Evolutionary conservation across 2,888 invertebrate genomes (phyloP).

Genomic region (Hermaeophaga mercurialis): DNA sequence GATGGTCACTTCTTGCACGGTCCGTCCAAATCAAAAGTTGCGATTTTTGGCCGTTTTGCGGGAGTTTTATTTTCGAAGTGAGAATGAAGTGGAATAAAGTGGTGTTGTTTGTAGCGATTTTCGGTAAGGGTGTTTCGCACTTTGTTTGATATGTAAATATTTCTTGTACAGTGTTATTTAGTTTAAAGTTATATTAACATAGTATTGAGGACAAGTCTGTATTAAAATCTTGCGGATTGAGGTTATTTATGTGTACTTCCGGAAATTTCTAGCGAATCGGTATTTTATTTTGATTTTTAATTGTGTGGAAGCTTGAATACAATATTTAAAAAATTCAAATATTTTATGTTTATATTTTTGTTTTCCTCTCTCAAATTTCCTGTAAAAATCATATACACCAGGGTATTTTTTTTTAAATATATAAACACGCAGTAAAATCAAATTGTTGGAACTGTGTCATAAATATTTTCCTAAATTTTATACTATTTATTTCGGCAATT

Average conservation of each 20-base stretch:
- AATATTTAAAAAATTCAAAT: too few relatives aligned
- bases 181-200: constrained; percentile 18
- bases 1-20: constrained; percentile 24
- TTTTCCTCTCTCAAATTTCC: too few relatives aligned
- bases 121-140: constrained; percentile 39
- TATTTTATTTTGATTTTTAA: too few relatives aligned
- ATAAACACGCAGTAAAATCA: too few relatives aligned
- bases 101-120: constrained; percentile 44
- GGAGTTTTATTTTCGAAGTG: constrained; percentile 31
- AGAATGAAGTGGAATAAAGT: constrained; percentile 45
- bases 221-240: constrained; percentile 22
- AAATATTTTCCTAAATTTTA: too few relatives aligned
- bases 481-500: too few relatives aligned
- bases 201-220: constrained; percentile 23
- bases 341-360: too few relatives aligned
- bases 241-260: constrained; percentile 24
- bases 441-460: too few relatives aligned
- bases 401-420: too few relatives aligned
- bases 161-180: constrained; percentile 20
- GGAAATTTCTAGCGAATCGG: neutral
- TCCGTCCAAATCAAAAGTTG: constrained; percentile 10
- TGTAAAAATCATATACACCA: too few relatives aligned
- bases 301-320: too few relatives aligned
- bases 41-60: constrained; percentile 12
- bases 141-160: constrained; percentile 21